A percentile compares a stretch with the other conserved stretches of the same genome.
Conservation (phyloP, 1,140 invertebrate species). For the Magallana angulata region DNA sequence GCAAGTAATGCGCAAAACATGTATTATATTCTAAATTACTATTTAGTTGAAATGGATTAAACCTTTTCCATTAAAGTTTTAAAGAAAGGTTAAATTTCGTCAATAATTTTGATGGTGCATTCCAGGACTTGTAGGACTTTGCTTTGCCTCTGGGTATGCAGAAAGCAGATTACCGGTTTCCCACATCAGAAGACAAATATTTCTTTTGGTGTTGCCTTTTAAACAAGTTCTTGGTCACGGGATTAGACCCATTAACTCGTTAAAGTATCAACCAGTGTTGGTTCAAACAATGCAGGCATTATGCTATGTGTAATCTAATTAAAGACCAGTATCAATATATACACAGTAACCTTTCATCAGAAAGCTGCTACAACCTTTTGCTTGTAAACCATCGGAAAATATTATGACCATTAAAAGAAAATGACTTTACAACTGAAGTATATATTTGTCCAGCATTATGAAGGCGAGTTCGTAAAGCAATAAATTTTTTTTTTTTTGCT, state of each 20-base stretch:
- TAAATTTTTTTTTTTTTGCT: neutral
- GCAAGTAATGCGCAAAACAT: no score
- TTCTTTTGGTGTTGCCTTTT: slow-evolving; percentile 36
- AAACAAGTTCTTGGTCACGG: neutral
- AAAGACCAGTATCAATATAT: slow-evolving; percentile 7
- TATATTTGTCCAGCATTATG: neutral
- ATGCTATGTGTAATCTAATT: neutral
- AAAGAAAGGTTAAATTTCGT: no score
- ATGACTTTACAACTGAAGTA: neutral
- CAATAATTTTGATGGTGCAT: no score
- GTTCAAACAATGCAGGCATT: neutral
- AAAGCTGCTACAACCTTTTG: neutral
- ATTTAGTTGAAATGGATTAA: no score
- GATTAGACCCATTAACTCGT: slow-evolving; percentile 30
- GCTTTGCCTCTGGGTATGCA: neutral
- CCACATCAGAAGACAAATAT: neutral
- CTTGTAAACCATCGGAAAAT: neutral
- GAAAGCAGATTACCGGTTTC: slow-evolving; percentile 11
- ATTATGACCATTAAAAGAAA: neutral
- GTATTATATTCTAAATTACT: no score
- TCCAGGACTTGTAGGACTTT: neutral
- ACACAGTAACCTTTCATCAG: slow-evolving; percentile 7
- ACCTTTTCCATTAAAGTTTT: no score
- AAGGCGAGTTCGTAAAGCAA: neutral
- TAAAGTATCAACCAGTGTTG: slow-evolving; percentile 23